Evolutionary conservation across 2,888 invertebrate genomes (phyloP), one percentile per base, ranked within the genome.

Genomic region (Eurytoma adleriae): DNA sequence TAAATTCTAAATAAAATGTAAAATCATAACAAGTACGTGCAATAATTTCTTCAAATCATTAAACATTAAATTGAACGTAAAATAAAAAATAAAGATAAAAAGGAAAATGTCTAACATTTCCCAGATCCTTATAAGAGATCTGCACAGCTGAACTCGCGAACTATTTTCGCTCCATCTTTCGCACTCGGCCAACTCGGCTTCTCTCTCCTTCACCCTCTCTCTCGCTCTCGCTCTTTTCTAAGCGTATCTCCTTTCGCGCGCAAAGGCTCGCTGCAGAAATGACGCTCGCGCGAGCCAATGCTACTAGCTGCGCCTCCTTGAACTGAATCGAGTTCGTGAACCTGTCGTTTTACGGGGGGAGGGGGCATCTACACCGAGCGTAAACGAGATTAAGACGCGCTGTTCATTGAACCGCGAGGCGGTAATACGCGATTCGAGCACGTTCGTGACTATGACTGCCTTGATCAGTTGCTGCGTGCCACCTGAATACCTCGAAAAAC

Each of bases 261-360:
- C 71, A 59, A 71, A 59, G 61, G 73, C 61, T 78, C 78, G 7
- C 30, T 62, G 69, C 59, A 70, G 74, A 67, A 76, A 80, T 73
- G 83, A 76, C 68, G 81, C 80, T 77, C 61, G 61, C 64, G 48
- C 67, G 72, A 70, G 75, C 71, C 76, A 61, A 80, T 75, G 67
- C 61, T 71, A 4, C 13, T 54, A 78, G 59, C 4, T 30, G 74
- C 56, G 83, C 84, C 86, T 86, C 87, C 86, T 87, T 87, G 86
- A 86, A 85, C 87, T 85, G 85, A 84, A 85, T 87, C 84, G 85
- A 85, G 87, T 87, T 86, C 86, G 85, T 84, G 86, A 86, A 86
- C 86, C 86, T 84, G 85, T 78, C 79, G 70, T 78, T 73, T 73
- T 40, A 59, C 24, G 59, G 68, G 16, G 56, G 62, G 68, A 57